These are phyloP conservation scores for Fabriciana adippe DNA, from an alignment of 2,888 invertebrate species.

Conservation along the genomic window DNA sequence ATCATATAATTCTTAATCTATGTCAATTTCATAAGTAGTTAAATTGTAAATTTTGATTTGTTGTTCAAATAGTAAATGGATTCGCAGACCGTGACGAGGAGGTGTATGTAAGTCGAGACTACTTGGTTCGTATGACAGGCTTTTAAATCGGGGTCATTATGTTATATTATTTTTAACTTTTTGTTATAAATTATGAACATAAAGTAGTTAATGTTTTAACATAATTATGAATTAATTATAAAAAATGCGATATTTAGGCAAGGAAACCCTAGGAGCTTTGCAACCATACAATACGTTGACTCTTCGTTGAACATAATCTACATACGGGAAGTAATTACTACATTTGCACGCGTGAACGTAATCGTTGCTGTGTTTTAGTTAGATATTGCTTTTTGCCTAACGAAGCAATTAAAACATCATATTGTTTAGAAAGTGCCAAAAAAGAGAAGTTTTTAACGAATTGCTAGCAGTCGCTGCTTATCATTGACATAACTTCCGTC, in stretches of 20 bases:
- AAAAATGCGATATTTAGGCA: neutral
- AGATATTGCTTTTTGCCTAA: constrained; percentile 27
- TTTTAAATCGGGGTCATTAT: constrained; percentile 7
- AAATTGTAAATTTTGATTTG: neutral
- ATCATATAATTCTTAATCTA: constrained; percentile 6
- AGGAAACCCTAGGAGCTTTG: too few relatives aligned
- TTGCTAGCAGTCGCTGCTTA: constrained; percentile 16
- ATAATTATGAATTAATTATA: neutral
- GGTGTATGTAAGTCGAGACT: constrained; percentile 10
- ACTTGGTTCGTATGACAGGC: constrained; percentile 1
- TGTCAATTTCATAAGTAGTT: neutral
- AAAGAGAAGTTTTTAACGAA: constrained; percentile 26
- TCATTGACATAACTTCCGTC: constrained; percentile 16
- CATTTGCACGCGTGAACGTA: constrained; percentile 24
- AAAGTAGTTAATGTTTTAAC: neutral
- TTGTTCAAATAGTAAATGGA: constrained; percentile 1
- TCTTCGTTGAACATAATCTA: constrained; percentile 16
- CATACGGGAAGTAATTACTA: constrained; percentile 11
- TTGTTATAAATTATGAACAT: neutral
- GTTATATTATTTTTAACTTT: neutral
- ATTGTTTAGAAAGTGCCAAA: constrained; percentile 29
- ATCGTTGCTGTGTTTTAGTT: constrained; percentile 21
- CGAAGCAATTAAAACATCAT: constrained; percentile 22
- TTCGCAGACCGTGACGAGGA: constrained; percentile 16
- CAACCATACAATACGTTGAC: too few relatives aligned